Conservation (phyloP, 2,888 invertebrate species). For the Dryobota labecula region DNA sequence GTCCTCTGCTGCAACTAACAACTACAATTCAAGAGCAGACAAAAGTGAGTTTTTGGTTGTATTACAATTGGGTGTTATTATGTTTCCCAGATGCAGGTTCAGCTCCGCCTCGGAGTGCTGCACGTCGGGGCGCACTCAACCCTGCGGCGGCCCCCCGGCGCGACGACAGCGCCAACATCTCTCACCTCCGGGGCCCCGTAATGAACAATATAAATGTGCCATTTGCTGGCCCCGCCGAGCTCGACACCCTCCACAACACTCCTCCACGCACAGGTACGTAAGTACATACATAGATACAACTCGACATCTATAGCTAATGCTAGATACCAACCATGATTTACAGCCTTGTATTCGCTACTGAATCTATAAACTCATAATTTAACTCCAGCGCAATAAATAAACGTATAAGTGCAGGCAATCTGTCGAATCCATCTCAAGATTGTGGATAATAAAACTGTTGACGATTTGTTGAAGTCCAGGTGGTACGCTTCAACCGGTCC, state of each 20-base stretch:
- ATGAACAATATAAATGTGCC: conserved; percentile 89
- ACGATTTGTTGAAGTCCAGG: conserved; percentile 60
- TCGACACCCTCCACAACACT: conserved; percentile 57
- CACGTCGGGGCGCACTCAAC: conserved; percentile 67
- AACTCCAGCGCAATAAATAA: conserved; percentile 65
- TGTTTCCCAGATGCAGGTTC: conserved; percentile 31
- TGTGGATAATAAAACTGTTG: conserved; percentile 64
- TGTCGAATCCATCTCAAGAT: conserved; percentile 65
- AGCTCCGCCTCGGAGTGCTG: not conserved
- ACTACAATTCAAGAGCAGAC: not conserved
- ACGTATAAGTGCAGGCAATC: conserved; percentile 66
- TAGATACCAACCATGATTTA: conserved; percentile 62
- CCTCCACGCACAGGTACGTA: conserved; percentile 48
- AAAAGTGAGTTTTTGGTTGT: not conserved
- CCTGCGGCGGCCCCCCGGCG: conserved; percentile 81
- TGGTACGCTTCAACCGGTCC: conserved; percentile 42
- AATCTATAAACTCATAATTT: conserved; percentile 69
- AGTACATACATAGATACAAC: conserved; percentile 16
- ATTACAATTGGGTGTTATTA: not conserved
- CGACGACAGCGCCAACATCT: conserved; percentile 86
- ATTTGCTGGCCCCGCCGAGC: conserved; percentile 73
- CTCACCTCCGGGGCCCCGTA: conserved; percentile 87
- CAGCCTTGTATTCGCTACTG: conserved; percentile 65
- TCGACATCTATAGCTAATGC: conserved; percentile 36
- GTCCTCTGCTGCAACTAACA: not conserved